Evolutionary conservation across 2,888 invertebrate genomes (phyloP).

Genomic region (Galerucella nymphaeae): DNA sequence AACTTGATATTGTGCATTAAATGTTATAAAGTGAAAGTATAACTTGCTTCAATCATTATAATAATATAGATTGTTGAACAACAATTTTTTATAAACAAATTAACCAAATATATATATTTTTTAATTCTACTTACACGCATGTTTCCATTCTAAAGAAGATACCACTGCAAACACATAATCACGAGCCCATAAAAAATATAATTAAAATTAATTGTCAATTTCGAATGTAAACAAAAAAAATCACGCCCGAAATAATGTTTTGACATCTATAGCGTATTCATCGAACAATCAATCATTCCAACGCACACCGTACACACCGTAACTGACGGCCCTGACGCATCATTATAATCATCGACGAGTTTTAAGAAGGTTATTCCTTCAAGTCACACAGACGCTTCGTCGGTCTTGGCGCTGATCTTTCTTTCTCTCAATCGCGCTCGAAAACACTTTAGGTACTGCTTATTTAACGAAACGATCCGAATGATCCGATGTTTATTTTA

Average conservation of each 20-base stretch:
- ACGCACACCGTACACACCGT: background rate
- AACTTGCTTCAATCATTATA: too few species aligned
- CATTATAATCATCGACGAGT: conserved; percentile 10
- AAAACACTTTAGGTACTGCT: conserved; percentile 23
- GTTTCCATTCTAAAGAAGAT: conserved; percentile 54
- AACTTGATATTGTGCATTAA: too few species aligned
- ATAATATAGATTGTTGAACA: too few species aligned
- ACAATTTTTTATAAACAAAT: background rate
- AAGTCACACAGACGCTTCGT: conserved; percentile 14
- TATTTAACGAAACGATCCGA: conserved; percentile 18
- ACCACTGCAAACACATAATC: conserved; percentile 24
- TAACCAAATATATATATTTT: background rate
- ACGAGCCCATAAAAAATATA: conserved; percentile 9
- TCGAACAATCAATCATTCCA: conserved; percentile 16
- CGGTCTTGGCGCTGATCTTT: background rate
- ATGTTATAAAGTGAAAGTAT: too few species aligned
- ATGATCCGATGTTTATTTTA: conserved; percentile 22
- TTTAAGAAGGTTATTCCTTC: conserved; percentile 7
- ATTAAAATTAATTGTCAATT: background rate
- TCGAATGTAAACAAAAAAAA: conserved; percentile 15
- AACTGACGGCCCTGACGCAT: background rate
- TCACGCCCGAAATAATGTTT: conserved; percentile 20
- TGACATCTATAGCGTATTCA: background rate
- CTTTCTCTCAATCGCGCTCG: conserved; percentile 5
- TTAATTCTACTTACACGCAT: conserved; percentile 57